Evolutionary conservation across 2,888 invertebrate genomes (phyloP).

Genomic region (Caenorhabditis uteleia): DNA sequence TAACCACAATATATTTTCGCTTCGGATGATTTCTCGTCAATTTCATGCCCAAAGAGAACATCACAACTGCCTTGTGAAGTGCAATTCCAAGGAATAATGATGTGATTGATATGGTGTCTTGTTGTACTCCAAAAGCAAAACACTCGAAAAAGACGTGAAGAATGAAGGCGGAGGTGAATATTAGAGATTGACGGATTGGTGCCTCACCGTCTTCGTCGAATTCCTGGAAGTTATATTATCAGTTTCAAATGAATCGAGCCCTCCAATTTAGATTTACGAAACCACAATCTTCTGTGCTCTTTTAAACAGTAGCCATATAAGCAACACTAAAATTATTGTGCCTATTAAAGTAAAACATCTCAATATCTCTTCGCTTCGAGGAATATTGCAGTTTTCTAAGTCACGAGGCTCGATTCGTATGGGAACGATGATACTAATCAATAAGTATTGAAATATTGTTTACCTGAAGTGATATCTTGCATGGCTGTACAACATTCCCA

Average conservation of each 20-base stretch:
- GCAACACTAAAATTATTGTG: too few relatives aligned
- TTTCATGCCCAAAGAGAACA: constrained; percentile 49
- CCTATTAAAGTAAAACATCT: too few relatives aligned
- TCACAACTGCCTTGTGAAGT: constrained; percentile 57
- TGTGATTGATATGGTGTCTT: constrained; percentile 40
- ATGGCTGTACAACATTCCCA: constrained; percentile 29
- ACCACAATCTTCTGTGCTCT: not conserved
- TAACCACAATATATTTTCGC: constrained; percentile 41
- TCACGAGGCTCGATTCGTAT: too few relatives aligned
- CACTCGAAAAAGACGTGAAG: constrained; percentile 61
- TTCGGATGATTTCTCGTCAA: constrained; percentile 41
- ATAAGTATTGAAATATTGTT: too few relatives aligned
- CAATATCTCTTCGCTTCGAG: too few relatives aligned
- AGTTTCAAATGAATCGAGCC: too few relatives aligned
- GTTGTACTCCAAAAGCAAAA: constrained; percentile 62
- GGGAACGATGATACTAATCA: too few relatives aligned
- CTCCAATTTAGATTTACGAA: too few relatives aligned
- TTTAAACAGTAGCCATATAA: too few relatives aligned
- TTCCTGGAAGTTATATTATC: constrained; percentile 17
- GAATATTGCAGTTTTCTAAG: too few relatives aligned
- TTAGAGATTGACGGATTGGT: constrained; percentile 32
- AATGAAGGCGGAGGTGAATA: constrained; percentile 55
- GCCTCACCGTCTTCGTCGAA: constrained; percentile 33
- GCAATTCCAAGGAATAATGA: constrained; percentile 61
- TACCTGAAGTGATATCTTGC: constrained; percentile 26